A percentile compares a stretch with the other conserved stretches of the same genome.
Conservation (phyloP, 1,140 invertebrate genomes). For the Anthonomus grandis region DNA sequence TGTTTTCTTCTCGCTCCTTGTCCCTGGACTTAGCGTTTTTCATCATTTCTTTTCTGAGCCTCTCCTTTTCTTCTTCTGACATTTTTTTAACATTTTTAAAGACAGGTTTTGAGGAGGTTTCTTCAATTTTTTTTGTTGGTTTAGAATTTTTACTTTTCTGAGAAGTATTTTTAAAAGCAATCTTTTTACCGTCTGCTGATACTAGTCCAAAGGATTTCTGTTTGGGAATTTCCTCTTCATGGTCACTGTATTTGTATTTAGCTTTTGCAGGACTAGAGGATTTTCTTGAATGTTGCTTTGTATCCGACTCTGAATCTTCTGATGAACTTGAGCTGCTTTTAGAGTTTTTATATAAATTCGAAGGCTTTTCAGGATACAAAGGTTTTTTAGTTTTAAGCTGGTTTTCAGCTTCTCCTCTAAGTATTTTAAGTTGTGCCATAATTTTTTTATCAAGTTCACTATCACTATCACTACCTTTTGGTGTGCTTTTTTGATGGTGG, state of each 20-base stretch:
- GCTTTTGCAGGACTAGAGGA: neutral
- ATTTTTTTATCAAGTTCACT: slow-evolving; percentile 25
- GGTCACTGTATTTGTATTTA: slow-evolving; percentile 15
- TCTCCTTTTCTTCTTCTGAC: slow-evolving; percentile 69
- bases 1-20: slow-evolving; percentile 60
- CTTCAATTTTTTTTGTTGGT: slow-evolving; percentile 30
- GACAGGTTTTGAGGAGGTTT: slow-evolving; percentile 19
- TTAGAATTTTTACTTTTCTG: slow-evolving; percentile 10
- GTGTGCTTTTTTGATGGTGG: slow-evolving; percentile 5
- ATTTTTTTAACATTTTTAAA: slow-evolving; percentile 49
- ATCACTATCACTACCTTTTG: slow-evolving; percentile 11
- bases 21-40: slow-evolving; percentile 71
- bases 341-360: slow-evolving; percentile 9
- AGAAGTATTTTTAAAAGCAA: slow-evolving; percentile 28
- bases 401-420: slow-evolving; percentile 16
- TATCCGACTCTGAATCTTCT: neutral
- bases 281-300: too few relatives aligned
- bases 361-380: slow-evolving; percentile 15
- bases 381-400: neutral
- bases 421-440: slow-evolving; percentile 20
- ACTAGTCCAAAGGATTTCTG: slow-evolving; percentile 49
- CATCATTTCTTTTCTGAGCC: slow-evolving; percentile 76
- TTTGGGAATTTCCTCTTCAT: slow-evolving; percentile 26
- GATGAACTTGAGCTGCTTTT: slow-evolving; percentile 8
- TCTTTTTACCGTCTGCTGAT: slow-evolving; percentile 51